Evolutionary conservation across 2,888 invertebrate genomes (phyloP).

Genomic region (Caenorhabditis panamensis): DNA sequence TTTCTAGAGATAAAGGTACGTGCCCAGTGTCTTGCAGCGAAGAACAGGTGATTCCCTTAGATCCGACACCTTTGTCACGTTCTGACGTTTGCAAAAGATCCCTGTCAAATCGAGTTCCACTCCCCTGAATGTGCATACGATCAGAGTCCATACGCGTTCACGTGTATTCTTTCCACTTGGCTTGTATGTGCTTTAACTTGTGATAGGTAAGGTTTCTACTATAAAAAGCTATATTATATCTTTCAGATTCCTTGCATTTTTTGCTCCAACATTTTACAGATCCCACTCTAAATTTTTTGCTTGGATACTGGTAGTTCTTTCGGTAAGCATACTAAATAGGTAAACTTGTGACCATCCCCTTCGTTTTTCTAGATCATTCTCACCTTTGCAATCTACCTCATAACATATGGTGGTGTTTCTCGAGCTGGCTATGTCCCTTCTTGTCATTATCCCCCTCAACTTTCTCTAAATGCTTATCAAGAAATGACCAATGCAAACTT

Average conservation of each 20-base stretch:
- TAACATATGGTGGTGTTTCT: constrained; percentile 29
- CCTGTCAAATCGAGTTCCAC: constrained; percentile 47
- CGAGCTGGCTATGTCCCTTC: constrained; percentile 48
- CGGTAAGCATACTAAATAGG: constrained; percentile 23
- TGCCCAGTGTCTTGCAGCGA: too few species aligned
- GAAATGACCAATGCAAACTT: constrained; percentile 24
- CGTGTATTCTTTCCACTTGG: constrained; percentile 19
- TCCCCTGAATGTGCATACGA: constrained; percentile 34
- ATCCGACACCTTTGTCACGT: constrained; percentile 33
- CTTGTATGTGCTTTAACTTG: constrained; percentile 26
- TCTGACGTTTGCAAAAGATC: constrained; percentile 16
- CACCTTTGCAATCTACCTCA: constrained; percentile 4
- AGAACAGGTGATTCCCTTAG: too few species aligned
- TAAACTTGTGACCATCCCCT: too few species aligned
- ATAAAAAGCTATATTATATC: background rate
- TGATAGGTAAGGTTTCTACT: constrained; percentile 22
- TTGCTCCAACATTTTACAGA: constrained; percentile 6
- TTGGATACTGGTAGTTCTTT: constrained; percentile 2
- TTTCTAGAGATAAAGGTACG: constrained; percentile 33
- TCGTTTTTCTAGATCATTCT: constrained; percentile 23
- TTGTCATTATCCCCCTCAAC: constrained; percentile 51
- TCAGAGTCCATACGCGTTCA: constrained; percentile 26
- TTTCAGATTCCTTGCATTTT: constrained; percentile 27
- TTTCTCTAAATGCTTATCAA: constrained; percentile 24
- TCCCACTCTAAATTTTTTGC: background rate